Conservation (phyloP, 2,888 invertebrate species). For the Plagodis pulveraria region DNA sequence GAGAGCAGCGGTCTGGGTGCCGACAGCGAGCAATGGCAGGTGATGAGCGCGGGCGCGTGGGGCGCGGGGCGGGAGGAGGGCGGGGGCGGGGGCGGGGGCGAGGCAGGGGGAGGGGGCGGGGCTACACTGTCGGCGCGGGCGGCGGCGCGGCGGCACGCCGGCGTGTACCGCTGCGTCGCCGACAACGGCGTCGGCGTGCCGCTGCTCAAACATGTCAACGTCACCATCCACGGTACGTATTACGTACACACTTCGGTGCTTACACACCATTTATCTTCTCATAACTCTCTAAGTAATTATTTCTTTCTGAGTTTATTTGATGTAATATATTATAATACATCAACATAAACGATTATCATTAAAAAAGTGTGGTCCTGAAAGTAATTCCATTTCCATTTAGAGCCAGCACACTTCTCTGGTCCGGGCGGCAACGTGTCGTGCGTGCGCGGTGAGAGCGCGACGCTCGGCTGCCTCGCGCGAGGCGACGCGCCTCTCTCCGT, state of each 20-base stretch:
- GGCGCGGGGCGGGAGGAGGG: slow-evolving; percentile 24
- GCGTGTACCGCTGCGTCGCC: slow-evolving; percentile 92
- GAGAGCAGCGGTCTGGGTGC: slow-evolving; percentile 31
- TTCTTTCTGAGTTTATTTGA: no score
- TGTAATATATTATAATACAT: no score
- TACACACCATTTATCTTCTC: no score
- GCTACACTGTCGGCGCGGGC: slow-evolving; percentile 87
- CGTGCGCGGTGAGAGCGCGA: slow-evolving; percentile 84
- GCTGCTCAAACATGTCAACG: slow-evolving; percentile 91
- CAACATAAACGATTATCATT: no score
- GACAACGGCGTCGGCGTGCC: slow-evolving; percentile 93
- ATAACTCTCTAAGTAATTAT: no score
- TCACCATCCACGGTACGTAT: slow-evolving; percentile 89
- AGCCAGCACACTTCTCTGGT: slow-evolving; percentile 89
- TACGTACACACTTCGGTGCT: no score
- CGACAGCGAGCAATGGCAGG: slow-evolving; percentile 52
- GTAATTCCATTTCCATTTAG: slow-evolving; percentile 58
- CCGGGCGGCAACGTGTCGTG: slow-evolving; percentile 84
- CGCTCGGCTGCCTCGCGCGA: slow-evolving; percentile 89
- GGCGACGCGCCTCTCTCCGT: slow-evolving; percentile 93
- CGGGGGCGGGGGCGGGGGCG: slow-evolving; percentile 20
- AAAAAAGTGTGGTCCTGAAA: no score
- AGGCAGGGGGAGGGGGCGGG: slow-evolving; percentile 46
- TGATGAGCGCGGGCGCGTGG: slow-evolving; percentile 34
- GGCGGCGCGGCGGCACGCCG: slow-evolving; percentile 88